Conservation (phyloP, 2,888 invertebrate species). For the Aplocera efformata region DNA sequence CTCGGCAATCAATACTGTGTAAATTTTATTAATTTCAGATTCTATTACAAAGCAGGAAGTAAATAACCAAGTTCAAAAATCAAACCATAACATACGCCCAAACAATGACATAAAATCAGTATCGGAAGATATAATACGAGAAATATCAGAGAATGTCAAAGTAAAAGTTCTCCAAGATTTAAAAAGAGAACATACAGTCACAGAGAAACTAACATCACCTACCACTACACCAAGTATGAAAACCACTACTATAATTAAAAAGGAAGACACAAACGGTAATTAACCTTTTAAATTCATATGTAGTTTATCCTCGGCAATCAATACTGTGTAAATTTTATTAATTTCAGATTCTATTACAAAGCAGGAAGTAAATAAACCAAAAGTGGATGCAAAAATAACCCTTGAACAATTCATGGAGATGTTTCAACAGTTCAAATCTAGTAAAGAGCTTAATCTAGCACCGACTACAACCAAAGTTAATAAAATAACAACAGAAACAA, state of each 20-base stretch:
- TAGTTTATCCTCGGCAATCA: no score
- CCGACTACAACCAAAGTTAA: neutral
- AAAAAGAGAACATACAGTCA: slow-evolving; percentile 15
- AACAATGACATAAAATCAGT: slow-evolving; percentile 5
- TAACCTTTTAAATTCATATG: no score
- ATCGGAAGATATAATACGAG: slow-evolving; percentile 38
- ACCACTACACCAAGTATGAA: slow-evolving; percentile 6
- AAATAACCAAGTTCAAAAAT: neutral
- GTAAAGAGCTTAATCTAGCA: slow-evolving; percentile 28
- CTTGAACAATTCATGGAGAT: slow-evolving; percentile 49
- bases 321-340: no score
- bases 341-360: neutral
- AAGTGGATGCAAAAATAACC: slow-evolving; percentile 22
- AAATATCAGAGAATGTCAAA: slow-evolving; percentile 57
- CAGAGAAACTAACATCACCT: slow-evolving; percentile 8
- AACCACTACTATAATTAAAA: slow-evolving; percentile 8
- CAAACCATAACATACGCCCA: neutral
- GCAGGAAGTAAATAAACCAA: slow-evolving; percentile 16
- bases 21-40: no score
- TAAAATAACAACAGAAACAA: neutral
- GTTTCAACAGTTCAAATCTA: slow-evolving; percentile 44
- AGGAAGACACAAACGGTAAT: no score
- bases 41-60: slow-evolving; percentile 17
- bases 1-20: no score
- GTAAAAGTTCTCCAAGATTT: slow-evolving; percentile 50